A percentile compares a stretch with the other conserved stretches of the same genome.
phyloP scores from a whole-genome alignment of 2,888 invertebrate genomes.

The Tetrapedia diversipes region DNA sequence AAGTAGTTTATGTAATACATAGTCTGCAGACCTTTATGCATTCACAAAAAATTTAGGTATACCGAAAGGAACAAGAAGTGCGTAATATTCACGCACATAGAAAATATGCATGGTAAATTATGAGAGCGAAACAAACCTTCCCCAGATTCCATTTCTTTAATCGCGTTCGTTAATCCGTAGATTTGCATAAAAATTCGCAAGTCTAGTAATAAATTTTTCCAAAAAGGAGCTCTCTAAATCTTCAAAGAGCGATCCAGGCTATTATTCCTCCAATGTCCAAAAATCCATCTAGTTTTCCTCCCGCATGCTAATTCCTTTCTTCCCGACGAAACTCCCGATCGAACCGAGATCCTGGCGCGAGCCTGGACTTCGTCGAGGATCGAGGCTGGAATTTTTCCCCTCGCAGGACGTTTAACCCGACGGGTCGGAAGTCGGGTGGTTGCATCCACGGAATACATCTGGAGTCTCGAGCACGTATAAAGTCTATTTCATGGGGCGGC shows the following conservation, averaged over 20 bases:
- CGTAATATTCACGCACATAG: too few relatives aligned
- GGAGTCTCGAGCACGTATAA: slow-evolving; percentile 46
- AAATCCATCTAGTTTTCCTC: slow-evolving; percentile 20
- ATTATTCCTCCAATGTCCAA: slow-evolving; percentile 13
- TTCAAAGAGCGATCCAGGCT: slow-evolving; percentile 10
- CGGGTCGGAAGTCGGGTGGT: not conserved
- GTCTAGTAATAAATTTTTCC: too few relatives aligned
- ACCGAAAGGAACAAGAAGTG: too few relatives aligned
- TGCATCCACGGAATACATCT: slow-evolving; percentile 23
- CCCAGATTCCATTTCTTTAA: too few relatives aligned
- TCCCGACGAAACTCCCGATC: slow-evolving; percentile 41
- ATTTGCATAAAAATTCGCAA: too few relatives aligned
- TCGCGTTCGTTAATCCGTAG: too few relatives aligned
- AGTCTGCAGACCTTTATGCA: too few relatives aligned
- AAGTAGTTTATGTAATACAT: too few relatives aligned
- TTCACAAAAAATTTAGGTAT: too few relatives aligned
- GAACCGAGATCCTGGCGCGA: slow-evolving; percentile 32
- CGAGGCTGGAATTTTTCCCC: not conserved
- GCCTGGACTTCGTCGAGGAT: not conserved
- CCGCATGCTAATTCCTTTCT: slow-evolving; percentile 54
- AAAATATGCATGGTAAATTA: too few relatives aligned
- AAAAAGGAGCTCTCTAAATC: slow-evolving; percentile 7
- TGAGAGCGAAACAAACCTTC: too few relatives aligned
- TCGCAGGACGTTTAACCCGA: not conserved
- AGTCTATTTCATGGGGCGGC: slow-evolving; percentile 43